Conservation (phyloP, 1,140 invertebrate species). For the Drosophila guanche region DNA sequence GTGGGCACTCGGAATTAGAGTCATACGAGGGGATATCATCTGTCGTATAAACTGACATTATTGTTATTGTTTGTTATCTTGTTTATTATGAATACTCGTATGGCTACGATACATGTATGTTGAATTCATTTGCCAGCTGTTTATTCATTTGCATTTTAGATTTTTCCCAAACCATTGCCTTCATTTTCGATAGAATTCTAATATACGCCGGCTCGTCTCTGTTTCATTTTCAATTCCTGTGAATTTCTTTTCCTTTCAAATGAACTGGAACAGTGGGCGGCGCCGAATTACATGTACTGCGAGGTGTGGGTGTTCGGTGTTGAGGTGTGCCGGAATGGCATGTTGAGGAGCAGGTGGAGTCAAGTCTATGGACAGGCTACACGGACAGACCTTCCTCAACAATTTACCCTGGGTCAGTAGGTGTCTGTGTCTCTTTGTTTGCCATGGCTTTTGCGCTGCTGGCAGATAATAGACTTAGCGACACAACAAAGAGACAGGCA, state of each 20-base stretch:
- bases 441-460: background rate
- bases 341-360: too few relatives aligned
- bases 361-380: too few relatives aligned
- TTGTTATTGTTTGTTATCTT: conserved; percentile 67
- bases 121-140: conserved; percentile 40
- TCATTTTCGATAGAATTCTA: conserved; percentile 23
- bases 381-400: too few relatives aligned
- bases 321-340: too few relatives aligned
- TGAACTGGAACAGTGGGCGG: conserved; percentile 43
- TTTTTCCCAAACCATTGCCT: conserved; percentile 22
- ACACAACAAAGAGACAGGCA: conserved; percentile 28
- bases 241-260: conserved; percentile 39
- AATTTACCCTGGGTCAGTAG: too few relatives aligned
- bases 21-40: conserved; percentile 20
- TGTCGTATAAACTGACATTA: conserved; percentile 52
- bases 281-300: too few relatives aligned
- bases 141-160: conserved; percentile 66
- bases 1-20: conserved; percentile 24
- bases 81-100: conserved; percentile 53
- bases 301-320: conserved; percentile 17
- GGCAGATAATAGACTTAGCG: conserved; percentile 46
- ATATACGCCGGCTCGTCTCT: conserved; percentile 22
- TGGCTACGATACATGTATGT: conserved; percentile 4
- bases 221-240: conserved; percentile 29
- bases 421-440: too few relatives aligned